phyloP scores from a whole-genome alignment of 2,888 invertebrate genomes.

The Cordilura impudica region DNA sequence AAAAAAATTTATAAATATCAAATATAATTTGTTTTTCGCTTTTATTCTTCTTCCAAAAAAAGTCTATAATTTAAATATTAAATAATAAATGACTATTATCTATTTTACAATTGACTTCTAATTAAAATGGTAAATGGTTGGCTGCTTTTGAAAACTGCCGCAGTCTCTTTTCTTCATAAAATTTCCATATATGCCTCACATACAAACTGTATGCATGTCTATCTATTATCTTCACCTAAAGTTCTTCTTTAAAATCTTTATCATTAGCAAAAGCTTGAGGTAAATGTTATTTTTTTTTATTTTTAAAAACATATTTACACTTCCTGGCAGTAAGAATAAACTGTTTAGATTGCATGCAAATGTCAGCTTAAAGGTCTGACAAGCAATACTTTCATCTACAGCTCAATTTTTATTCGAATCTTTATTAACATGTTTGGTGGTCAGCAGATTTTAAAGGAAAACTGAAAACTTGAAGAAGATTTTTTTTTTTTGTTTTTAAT shows the following conservation, averaged over 20 bases:
- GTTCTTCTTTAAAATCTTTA: neutral
- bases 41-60: neutral
- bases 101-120: slow-evolving; percentile 20
- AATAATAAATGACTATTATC: slow-evolving; percentile 4
- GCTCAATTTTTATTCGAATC: neutral
- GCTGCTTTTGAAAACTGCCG: neutral
- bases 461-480: slow-evolving; percentile 10
- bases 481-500: slow-evolving; percentile 18
- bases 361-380: slow-evolving; percentile 6
- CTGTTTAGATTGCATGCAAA: neutral
- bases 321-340: slow-evolving; percentile 25
- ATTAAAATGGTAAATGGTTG: slow-evolving; percentile 4
- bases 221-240: neutral
- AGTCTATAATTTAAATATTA: slow-evolving; percentile 13
- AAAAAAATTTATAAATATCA: no score
- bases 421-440: slow-evolving; percentile 17
- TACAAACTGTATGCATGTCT: neutral
- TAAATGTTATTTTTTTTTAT: neutral
- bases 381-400: neutral
- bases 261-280: slow-evolving; percentile 13
- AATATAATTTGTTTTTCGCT: no score
- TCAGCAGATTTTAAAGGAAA: slow-evolving; percentile 1
- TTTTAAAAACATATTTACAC: neutral
- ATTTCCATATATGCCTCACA: neutral
- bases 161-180: neutral